Base-by-base conservation (phyloP, 2,888 invertebrate species). In the Callyntrura sp. region DNA sequence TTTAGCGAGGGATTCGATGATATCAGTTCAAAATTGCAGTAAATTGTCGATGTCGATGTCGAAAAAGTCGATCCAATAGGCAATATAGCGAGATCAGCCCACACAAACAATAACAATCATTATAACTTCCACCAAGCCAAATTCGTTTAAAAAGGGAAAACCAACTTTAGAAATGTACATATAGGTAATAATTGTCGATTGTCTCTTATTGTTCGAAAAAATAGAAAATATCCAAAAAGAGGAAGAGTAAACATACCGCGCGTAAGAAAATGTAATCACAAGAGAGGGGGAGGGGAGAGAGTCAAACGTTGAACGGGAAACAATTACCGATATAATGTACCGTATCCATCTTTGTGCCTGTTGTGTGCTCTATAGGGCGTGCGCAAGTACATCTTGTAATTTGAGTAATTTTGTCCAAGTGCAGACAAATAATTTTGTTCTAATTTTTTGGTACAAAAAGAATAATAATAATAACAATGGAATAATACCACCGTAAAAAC, bases 371-470 rank as follows among this genome's bases (percentile, higher is more conserved):
- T 73, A 73, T 43, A 79, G 88, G 88, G 88, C 88, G 88, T 82
- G 76, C 83, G 65, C 78, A 76, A 48, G 25, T 51, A 35, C 76
- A 76, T 88, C 79, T 43, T 65, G 68, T 88, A 88, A 88, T 88
- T 88, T 88, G 23, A 60, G 88, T 82, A 88, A 88, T 88, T 88
- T 88, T 88, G 73, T 60, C 88, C 82, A 88, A 82, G 65, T 82
- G 82, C 73, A 88, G 82, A 88, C 81, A 88, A 88, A 88, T 73
- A 73, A 88, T 86, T 79, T 86, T 68, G 86, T 79, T 81, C 82
- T 83, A 83, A 62, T 81, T 87, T 82, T 88, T 88, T 45, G 35
- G 73, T 35, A 60, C 57, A 83, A 83, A 76, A 82, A 88, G 62
- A 76, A 82, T 35, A 35, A 35, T 35, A 35, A 35, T 35, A 45